These are phyloP conservation scores for Plumapathes pennacea DNA, from an alignment of 92 coral and sea anemone genomes.

Conservation along the genomic window DNA sequence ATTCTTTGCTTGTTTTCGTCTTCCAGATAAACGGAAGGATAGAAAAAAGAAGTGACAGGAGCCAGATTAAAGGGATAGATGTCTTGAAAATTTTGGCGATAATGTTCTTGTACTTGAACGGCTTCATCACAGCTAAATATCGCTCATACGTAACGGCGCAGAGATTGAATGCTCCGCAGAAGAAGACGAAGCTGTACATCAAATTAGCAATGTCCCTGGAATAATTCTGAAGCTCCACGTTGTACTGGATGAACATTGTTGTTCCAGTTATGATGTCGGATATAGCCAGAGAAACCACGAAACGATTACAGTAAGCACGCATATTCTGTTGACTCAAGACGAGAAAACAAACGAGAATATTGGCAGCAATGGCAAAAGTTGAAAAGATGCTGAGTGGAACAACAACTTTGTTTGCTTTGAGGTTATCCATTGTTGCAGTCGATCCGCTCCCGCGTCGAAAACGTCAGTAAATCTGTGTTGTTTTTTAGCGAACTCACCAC, in stretches of 20 bases:
- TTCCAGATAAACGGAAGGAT: conserved; percentile 34
- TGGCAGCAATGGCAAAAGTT: conserved; percentile 39
- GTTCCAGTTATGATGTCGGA: conserved; percentile 76
- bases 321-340: conserved; percentile 65
- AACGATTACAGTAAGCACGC: conserved; percentile 75
- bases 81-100: conserved; percentile 30
- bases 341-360: conserved; percentile 59
- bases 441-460: too few relatives aligned
- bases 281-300: conserved; percentile 79
- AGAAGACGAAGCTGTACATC: conserved; percentile 28
- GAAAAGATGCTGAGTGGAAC: conserved; percentile 56
- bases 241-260: conserved; percentile 65
- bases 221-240: conserved; percentile 47
- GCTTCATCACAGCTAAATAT: conserved; percentile 35
- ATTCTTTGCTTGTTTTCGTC: conserved; percentile 9
- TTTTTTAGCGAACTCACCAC: not conserved
- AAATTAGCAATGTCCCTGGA: conserved; percentile 31
- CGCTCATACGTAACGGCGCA: conserved; percentile 48
- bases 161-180: conserved; percentile 38
- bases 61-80: conserved; percentile 27
- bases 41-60: conserved; percentile 15
- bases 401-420: conserved; percentile 7
- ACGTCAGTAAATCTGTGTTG: conserved; percentile 5
- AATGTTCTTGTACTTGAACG: conserved; percentile 28
- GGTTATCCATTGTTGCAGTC: too few relatives aligned